Evolutionary conservation across 2,113 vertebrate genomes (phyloP).

Genomic region (Lampris incognitus): DNA sequence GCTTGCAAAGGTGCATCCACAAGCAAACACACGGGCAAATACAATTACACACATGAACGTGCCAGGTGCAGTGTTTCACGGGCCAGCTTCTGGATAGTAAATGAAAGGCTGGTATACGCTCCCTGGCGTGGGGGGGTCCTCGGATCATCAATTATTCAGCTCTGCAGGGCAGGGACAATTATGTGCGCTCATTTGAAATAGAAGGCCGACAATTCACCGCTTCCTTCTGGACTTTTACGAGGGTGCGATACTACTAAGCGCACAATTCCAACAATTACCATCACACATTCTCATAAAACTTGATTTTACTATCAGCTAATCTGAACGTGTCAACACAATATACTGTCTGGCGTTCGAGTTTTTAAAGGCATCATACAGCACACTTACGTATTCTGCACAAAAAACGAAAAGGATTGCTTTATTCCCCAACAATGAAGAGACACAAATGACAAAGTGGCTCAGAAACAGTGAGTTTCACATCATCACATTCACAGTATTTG

Average conservation of each 20-base stretch:
- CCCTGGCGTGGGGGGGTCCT: slow-evolving; percentile 25
- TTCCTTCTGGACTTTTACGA: slow-evolving; percentile 2
- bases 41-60: slow-evolving; percentile 13
- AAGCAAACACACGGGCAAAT: slow-evolving; percentile 4
- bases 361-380: too few species aligned
- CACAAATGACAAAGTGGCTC: slow-evolving; percentile 31
- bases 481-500: slow-evolving; percentile 56
- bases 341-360: too few species aligned
- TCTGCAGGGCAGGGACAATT: slow-evolving; percentile 60
- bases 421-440: slow-evolving; percentile 54
- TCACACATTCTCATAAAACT: too few species aligned
- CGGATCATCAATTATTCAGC: slow-evolving; percentile 76
- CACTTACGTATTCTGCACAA: background rate
- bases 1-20: background rate
- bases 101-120: slow-evolving; percentile 21
- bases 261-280: too few species aligned
- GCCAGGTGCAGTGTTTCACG: slow-evolving; percentile 20
- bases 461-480: slow-evolving; percentile 34
- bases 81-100: slow-evolving; percentile 49
- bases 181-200: slow-evolving; percentile 44
- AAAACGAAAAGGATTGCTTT: slow-evolving; percentile 57
- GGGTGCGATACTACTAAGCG: background rate
- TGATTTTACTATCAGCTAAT: background rate
- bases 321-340: background rate
- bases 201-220: background rate